phyloP scores from a whole-genome alignment of 1,140 invertebrate species.

The Scaptodrosophila lebanonensis region DNA sequence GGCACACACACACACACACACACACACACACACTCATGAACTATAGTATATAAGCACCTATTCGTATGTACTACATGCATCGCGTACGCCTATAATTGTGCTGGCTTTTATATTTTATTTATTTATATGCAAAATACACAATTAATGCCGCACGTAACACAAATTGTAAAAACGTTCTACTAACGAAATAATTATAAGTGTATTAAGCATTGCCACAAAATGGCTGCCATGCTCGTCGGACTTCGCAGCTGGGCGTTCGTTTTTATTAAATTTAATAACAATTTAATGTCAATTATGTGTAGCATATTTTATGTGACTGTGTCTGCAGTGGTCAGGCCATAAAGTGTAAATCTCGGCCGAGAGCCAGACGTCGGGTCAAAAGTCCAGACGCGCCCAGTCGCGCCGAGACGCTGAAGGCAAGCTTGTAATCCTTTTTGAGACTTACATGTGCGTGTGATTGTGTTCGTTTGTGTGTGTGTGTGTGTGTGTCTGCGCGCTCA shows the following conservation, averaged over 20 bases:
- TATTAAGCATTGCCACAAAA: constrained; percentile 15
- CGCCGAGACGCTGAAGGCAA: too few species aligned
- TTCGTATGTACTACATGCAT: too few species aligned
- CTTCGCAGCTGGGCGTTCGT: neutral
- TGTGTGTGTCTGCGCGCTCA: constrained; percentile 43
- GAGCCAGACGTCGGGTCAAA: neutral
- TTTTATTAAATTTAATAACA: constrained; percentile 22
- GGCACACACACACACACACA: neutral
- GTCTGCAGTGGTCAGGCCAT: constrained; percentile 12
- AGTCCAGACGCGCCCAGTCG: too few species aligned
- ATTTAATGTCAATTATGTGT: constrained; percentile 37
- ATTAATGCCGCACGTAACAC: constrained; percentile 23
- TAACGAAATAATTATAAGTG: constrained; percentile 33
- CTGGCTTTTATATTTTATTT: too few species aligned
- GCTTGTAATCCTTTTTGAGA: too few species aligned
- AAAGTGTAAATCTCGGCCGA: constrained; percentile 23
- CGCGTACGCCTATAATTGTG: too few species aligned
- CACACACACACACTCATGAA: too few species aligned
- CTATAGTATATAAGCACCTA: too few species aligned
- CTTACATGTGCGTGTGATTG: constrained; percentile 23
- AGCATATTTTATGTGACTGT: neutral
- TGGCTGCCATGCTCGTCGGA: neutral
- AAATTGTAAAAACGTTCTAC: neutral
- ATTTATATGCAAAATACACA: too few species aligned
- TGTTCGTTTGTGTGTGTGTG: constrained; percentile 1